phyloP scores from a whole-genome alignment of 37 sponge, comb jelly and placozoan species.

The Tethya wilhelma region DNA sequence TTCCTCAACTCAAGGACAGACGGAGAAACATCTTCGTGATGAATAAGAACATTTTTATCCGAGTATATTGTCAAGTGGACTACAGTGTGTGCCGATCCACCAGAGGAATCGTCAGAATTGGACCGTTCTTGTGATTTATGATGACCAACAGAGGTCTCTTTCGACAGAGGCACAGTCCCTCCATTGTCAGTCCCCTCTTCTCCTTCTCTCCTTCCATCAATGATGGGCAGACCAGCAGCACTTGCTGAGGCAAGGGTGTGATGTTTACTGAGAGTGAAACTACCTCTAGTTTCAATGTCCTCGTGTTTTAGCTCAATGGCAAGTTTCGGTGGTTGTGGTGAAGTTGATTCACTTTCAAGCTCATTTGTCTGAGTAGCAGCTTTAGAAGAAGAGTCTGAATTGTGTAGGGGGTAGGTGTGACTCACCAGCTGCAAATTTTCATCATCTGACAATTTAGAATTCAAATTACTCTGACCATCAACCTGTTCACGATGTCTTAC shows the following conservation, averaged over 20 bases:
- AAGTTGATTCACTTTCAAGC: neutral
- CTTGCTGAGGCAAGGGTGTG: slow-evolving; percentile 31
- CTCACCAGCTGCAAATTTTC: too few species aligned
- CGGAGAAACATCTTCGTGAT: neutral
- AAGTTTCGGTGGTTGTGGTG: neutral
- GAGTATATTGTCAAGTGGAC: neutral
- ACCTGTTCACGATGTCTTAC: too few species aligned
- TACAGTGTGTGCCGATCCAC: neutral
- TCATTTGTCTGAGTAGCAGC: neutral
- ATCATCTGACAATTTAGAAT: too few species aligned
- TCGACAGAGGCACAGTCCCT: too few species aligned
- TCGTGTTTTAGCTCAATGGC: neutral
- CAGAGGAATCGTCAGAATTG: neutral
- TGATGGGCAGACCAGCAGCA: slow-evolving; percentile 33
- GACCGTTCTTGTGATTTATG: too few species aligned
- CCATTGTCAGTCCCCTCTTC: too few species aligned
- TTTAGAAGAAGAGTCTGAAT: too few species aligned
- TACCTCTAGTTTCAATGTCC: neutral
- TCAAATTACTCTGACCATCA: too few species aligned
- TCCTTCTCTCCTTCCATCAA: neutral
- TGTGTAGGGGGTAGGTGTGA: too few species aligned
- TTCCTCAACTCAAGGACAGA: slow-evolving; percentile 3
- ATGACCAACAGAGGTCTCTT: neutral
- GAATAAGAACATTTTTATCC: too few species aligned
- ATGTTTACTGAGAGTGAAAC: slow-evolving; percentile 18